Base-by-base conservation (phyloP, 2,113 vertebrate species). In the Falcunculus frontatus region DNA sequence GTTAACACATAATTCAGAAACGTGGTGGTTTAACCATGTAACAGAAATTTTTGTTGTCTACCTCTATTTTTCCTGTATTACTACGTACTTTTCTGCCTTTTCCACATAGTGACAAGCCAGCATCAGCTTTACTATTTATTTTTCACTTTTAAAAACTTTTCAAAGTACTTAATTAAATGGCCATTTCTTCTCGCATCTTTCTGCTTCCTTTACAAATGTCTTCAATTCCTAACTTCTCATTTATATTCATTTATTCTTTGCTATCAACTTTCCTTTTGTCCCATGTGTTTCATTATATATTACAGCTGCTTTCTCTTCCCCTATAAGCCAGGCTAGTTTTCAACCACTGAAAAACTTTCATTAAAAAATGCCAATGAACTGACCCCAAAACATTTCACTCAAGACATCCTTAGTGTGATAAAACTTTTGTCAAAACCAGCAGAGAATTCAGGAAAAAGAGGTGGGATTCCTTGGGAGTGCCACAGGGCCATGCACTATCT, bases 161-260 rank as follows among this genome's bases (percentile, higher is more conserved):
- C 21, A 0, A 79, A 85, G 21, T 68, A 37, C 30, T 90, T 88
- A 70, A 90, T 86, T 67, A 56, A 76, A 22, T 35, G 18, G 4
- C 18, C 9, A 29, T 21, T 93, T 80, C 72, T 88, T 35, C 17
- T 9, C 29, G 15, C 80, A 41, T 84, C 46, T 35, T 90, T 80
- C 70, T 88, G 41, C 20, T 83, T 64, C 46, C 20, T 88, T 80
- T 84, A 86, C 16, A 92, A 92, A 62, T 2, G 1, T 46, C 67
- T 90, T 92, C 63, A 77, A 21, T 67, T 93, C 50, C 59, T 89
- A 90, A 44, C 46, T 84, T 67, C 79, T 88, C 67, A 88, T 88
- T 93, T 93, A 87, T 79, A 95, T 90, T 93, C 25, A 93, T 95
- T 92, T 94, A 86, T 96, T 92, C 92, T 90, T 84, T 84, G 50